A percentile compares a stretch with the other conserved stretches of the same genome.
Evolutionary conservation across 2,888 invertebrate species (phyloP).

Genomic region (Laspeyria flexula): DNA sequence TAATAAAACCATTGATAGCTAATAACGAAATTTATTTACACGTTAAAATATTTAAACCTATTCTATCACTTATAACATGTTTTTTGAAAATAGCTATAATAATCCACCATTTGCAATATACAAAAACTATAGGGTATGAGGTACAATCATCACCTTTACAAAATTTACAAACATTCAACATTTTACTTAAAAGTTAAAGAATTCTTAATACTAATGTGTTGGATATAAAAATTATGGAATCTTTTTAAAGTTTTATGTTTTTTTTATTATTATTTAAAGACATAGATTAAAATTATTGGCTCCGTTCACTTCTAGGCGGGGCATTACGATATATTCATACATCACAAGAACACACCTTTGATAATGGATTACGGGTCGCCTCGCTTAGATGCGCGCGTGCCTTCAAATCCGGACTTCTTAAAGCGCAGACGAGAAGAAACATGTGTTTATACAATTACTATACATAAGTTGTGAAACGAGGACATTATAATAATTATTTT

Average conservation of each 20-base stretch:
- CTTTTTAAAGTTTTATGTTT: conserved; percentile 52
- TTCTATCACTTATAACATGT: conserved; percentile 65
- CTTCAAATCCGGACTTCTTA: too few relatives aligned
- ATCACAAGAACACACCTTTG: too few relatives aligned
- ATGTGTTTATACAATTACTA: too few relatives aligned
- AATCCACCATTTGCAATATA: conserved; percentile 54
- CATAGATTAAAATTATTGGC: conserved; percentile 25
- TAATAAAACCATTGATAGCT: conserved; percentile 58
- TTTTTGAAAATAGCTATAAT: conserved; percentile 53
- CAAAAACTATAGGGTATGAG: conserved; percentile 58
- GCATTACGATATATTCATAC: too few relatives aligned
- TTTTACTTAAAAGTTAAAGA: conserved; percentile 51
- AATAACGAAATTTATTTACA: conserved; percentile 77
- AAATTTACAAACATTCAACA: conserved; percentile 73
- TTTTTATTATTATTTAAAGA: conserved; percentile 38
- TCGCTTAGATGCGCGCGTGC: too few relatives aligned
- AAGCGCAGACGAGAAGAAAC: too few relatives aligned
- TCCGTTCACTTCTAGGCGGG: not conserved
- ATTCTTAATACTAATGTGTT: conserved; percentile 59
- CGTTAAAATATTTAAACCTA: conserved; percentile 69
- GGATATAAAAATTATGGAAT: conserved; percentile 78
- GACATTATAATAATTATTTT: too few relatives aligned
- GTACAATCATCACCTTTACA: conserved; percentile 67
- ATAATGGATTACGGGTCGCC: too few relatives aligned
- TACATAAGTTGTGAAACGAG: too few relatives aligned